Evolutionary conservation across 1,140 invertebrate genomes (phyloP), one percentile per base, ranked within the genome.

Genomic region (Drosophila mayri): DNA sequence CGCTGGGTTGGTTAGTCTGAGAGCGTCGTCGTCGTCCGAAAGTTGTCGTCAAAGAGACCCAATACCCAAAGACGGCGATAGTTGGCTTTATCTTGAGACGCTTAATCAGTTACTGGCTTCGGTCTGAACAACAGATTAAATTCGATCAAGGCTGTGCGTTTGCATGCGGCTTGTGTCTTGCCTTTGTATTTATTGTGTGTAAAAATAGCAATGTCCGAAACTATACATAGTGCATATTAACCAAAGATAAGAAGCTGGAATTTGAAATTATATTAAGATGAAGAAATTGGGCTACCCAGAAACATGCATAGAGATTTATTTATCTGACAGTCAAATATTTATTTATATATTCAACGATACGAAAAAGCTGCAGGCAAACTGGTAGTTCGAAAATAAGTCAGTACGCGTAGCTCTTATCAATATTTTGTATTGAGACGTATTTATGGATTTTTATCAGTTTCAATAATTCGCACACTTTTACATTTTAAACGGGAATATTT

Each of bases 21-120:
- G 55, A 54, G 57, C 25, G 57, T 46, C 60, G 49, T 35, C 28
- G 28, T 55, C 16, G 41, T 55, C 30, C 35, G n/a, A 54, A 76
- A 58, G 63, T 67, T 68, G 57, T 67, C 43, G 3, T 35, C 14
- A 35, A 70, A 77, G 22, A 76, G 18, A 61, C 22, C 22, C 58
- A 28, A 55, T 54, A 43, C 50, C 49, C 25, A 77, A 68, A 54
- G 62, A 18, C 40, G 35, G 38, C 58, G 50, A 61, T 70, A 71
- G 75, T 50, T 57, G 9, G 25, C 32, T 38, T 38, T 78, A 77
- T 77, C 74, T 57, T 50, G 32, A 58, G 52, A 40, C 43, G 43
- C 35, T 57, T 77, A 77, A 77, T 77, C 75, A 77, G 75, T 54
- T 49, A 43, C 43, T 66, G 38, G 43, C 62, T 65, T 47, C 46